phyloP scores from a whole-genome alignment of 1,140 invertebrate genomes.

The Brachionus sp. region DNA sequence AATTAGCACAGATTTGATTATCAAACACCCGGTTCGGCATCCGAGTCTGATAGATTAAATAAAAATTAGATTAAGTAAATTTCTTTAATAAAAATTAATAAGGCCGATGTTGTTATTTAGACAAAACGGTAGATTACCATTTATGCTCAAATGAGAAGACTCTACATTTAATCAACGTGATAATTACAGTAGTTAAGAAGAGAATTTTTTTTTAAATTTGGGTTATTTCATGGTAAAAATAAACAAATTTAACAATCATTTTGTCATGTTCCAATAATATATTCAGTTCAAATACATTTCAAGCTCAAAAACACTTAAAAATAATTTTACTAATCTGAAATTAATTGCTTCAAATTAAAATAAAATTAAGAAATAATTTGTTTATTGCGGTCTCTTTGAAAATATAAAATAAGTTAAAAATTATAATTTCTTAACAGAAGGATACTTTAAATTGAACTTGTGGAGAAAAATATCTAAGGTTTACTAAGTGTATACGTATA shows the following conservation, averaged over 20 bases:
- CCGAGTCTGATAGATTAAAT: constrained; percentile 18
- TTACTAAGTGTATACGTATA: not conserved
- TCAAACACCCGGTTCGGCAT: not conserved
- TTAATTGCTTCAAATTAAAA: not conserved
- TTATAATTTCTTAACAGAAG: not conserved
- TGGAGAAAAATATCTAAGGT: not conserved
- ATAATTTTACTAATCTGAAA: not conserved
- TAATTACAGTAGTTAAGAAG: not conserved
- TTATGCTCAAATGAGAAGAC: not conserved
- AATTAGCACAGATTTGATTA: not conserved
- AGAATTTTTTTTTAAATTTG: not conserved
- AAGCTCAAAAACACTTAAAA: not conserved
- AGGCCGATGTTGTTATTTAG: constrained; percentile 5
- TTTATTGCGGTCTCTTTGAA: not conserved
- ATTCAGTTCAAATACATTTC: not conserved
- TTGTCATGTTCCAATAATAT: constrained; percentile 3
- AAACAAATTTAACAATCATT: constrained; percentile 1
- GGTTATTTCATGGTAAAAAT: not conserved
- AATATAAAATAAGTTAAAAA: not conserved
- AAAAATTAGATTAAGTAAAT: constrained; percentile 34
- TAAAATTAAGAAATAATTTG: not conserved
- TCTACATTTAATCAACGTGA: constrained; percentile 8
- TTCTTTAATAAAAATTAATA: not conserved
- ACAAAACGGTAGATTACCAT: constrained; percentile 6
- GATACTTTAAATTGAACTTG: not conserved